A percentile compares a stretch with the other conserved stretches of the same genome.
Conservation (phyloP, 2,113 vertebrate species). For the Dromaius novaehollandiae region DNA sequence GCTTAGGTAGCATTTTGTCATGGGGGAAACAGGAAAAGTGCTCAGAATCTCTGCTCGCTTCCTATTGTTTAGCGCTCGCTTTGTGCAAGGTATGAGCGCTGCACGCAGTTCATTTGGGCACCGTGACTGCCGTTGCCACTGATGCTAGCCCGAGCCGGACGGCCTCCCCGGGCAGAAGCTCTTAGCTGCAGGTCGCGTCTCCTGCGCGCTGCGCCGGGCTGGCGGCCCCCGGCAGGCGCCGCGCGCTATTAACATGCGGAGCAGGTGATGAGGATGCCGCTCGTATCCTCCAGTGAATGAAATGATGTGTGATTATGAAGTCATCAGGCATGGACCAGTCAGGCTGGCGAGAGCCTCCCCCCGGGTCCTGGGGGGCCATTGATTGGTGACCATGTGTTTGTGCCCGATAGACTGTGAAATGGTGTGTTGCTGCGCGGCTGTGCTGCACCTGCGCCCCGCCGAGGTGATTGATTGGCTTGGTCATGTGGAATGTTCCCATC, state of each 20-base stretch:
- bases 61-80: conserved; percentile 78
- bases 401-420: conserved; percentile 99
- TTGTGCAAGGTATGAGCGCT: conserved; percentile 69
- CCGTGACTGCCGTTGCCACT: conserved; percentile 66
- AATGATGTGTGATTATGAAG: conserved; percentile 99
- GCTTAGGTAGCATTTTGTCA: accelerated
- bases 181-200: conserved; percentile 71
- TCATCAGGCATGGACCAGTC: conserved; percentile 99
- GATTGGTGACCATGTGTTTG: conserved; percentile 99
- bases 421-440: conserved; percentile 99
- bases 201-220: background rate
- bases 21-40: background rate
- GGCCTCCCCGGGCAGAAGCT: conserved; percentile 71
- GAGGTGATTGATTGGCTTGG: conserved; percentile 99
- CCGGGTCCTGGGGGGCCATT: conserved; percentile 97
- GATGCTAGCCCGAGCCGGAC: conserved; percentile 68
- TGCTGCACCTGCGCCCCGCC: conserved; percentile 99
- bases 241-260: conserved; percentile 84
- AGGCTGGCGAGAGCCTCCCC: conserved; percentile 88
- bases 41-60: conserved; percentile 51
- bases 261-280: conserved; percentile 94
- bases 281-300: conserved; percentile 92
- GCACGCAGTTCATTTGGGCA: conserved; percentile 78
- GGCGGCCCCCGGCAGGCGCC: conserved; percentile 1
- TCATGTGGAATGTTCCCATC: conserved; percentile 99